Percentiles rank a stretch among this genome's conserved stretches.
Evolutionary conservation across 2,113 vertebrate genomes (phyloP).

Genomic region (Lates calcarifer): DNA sequence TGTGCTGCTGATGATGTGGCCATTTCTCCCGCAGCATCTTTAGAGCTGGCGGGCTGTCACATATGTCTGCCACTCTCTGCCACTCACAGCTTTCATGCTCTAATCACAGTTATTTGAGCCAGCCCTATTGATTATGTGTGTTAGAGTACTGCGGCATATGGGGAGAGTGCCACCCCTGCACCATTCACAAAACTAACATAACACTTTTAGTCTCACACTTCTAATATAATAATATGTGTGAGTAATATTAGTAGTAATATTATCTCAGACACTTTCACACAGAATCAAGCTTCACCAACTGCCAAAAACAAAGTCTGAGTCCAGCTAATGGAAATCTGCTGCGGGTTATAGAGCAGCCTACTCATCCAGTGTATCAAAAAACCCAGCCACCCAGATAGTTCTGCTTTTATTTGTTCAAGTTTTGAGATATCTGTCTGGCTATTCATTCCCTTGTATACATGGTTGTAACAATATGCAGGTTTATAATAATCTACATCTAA

Average conservation of each 20-base stretch:
- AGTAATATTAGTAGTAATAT: no score
- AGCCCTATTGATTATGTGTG: constrained; percentile 20
- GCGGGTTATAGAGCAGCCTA: background rate
- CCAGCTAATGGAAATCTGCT: constrained; percentile 10
- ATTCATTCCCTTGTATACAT: background rate
- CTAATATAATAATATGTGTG: no score
- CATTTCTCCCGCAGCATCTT: constrained; percentile 54
- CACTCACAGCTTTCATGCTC: constrained; percentile 42
- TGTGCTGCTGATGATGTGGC: constrained; percentile 46
- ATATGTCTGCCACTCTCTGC: constrained; percentile 40
- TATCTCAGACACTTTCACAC: background rate
- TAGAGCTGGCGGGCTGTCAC: constrained; percentile 46
- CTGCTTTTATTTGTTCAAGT: background rate
- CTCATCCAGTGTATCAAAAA: background rate
- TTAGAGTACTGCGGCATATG: background rate
- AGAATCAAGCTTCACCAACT: background rate
- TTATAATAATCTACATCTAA: background rate
- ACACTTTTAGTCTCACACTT: constrained; percentile 28
- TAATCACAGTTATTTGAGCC: constrained; percentile 32
- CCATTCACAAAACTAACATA: background rate
- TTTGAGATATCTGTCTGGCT: background rate
- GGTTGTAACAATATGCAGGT: background rate
- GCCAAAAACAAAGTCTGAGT: constrained; percentile 4
- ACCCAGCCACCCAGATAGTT: background rate
- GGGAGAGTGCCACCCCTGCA: constrained; percentile 15